Evolutionary conservation across 2,113 vertebrate species (phyloP).

Genomic region (Nerophis lumbriciformis): DNA sequence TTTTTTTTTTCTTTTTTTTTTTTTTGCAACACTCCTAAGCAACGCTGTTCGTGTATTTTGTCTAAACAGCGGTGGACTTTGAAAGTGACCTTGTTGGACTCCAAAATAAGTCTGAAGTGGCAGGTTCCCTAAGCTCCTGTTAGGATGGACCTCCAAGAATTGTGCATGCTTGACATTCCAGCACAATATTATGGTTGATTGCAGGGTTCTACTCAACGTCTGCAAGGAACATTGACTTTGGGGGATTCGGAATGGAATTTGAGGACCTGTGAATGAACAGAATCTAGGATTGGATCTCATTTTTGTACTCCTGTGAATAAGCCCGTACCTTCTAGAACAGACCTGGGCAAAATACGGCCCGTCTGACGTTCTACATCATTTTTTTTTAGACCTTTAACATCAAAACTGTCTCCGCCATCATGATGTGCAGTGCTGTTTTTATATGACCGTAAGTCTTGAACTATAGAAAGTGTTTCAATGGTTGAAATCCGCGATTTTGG

Average conservation of each 20-base stretch:
- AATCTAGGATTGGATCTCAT: conserved; percentile 6
- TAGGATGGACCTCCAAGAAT: conserved; percentile 13
- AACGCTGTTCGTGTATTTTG: conserved; percentile 46
- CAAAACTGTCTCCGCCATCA: too few species aligned
- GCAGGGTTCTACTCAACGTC: neutral
- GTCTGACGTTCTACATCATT: too few species aligned
- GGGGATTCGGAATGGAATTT: conserved; percentile 19
- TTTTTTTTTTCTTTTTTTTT: conserved; percentile 51
- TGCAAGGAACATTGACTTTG: neutral
- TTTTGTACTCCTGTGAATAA: conserved; percentile 4
- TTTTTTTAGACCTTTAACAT: too few species aligned
- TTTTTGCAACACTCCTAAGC: conserved; percentile 54
- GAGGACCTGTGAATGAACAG: neutral
- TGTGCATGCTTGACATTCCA: conserved; percentile 28
- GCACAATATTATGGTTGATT: conserved; percentile 4
- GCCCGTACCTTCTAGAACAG: neutral
- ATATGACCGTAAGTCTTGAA: too few species aligned
- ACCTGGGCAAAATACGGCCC: too few species aligned
- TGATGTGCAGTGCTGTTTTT: too few species aligned
- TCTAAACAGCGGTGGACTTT: conserved; percentile 54
- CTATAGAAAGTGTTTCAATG: too few species aligned
- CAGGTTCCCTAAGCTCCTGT: conserved; percentile 24
- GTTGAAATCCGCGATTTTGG: too few species aligned
- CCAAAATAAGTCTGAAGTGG: conserved; percentile 14
- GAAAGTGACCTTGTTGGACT: conserved; percentile 53